A percentile compares a stretch with the other conserved stretches of the same genome.
These are phyloP conservation scores for Parambassis ranga DNA, from an alignment of 2,797 vertebrate species.

Conservation along the genomic window DNA sequence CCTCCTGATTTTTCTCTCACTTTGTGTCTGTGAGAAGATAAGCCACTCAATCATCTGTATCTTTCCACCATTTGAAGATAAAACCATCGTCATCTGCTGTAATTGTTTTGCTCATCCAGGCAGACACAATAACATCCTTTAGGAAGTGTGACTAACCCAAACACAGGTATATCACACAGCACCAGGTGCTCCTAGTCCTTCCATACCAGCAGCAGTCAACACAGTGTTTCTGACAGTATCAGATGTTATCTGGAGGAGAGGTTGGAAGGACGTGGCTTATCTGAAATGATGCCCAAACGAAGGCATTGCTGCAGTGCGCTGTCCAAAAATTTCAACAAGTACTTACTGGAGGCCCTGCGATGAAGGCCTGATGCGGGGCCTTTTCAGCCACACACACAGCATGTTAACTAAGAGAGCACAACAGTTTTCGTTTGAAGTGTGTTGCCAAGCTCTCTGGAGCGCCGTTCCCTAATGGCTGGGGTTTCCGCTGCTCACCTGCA, in stretches of 20 bases:
- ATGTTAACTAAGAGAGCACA: background rate
- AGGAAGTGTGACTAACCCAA: conserved; percentile 75
- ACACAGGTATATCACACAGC: conserved; percentile 60
- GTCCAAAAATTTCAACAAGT: conserved; percentile 15
- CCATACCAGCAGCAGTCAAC: conserved; percentile 54
- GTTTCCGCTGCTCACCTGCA: conserved; percentile 37
- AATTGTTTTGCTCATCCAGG: conserved; percentile 61
- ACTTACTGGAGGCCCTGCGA: background rate
- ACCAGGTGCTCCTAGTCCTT: conserved; percentile 56
- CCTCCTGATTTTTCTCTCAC: background rate
- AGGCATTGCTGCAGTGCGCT: background rate
- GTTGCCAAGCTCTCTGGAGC: background rate
- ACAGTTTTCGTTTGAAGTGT: conserved; percentile 45
- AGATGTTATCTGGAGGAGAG: conserved; percentile 66
- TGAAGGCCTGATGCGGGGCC: conserved; percentile 22
- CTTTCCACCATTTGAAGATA: conserved; percentile 45
- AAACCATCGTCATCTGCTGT: conserved; percentile 49
- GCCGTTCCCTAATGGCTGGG: conserved; percentile 6
- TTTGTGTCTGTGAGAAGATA: conserved; percentile 37
- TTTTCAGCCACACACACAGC: background rate
- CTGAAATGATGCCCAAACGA: conserved; percentile 16
- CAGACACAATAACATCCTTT: conserved; percentile 72
- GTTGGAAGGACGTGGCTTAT: conserved; percentile 30
- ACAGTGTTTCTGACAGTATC: conserved; percentile 69
- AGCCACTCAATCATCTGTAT: conserved; percentile 40